A percentile compares a stretch with the other conserved stretches of the same genome.
Conservation (phyloP, 2,113 vertebrate species). For the Cygnus buccinator region DNA sequence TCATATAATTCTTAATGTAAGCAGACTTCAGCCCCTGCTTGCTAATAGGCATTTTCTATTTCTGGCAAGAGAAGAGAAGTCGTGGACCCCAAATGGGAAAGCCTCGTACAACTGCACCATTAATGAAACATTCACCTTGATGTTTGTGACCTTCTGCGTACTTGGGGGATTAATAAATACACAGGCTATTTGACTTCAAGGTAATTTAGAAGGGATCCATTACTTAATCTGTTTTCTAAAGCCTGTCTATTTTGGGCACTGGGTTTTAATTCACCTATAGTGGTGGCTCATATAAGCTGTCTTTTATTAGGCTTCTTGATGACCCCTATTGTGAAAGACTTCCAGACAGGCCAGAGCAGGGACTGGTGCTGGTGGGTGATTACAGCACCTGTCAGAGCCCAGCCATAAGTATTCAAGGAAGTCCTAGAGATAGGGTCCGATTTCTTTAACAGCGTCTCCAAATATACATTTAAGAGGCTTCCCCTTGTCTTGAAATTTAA, state of each 20-base stretch:
- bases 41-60: not conserved
- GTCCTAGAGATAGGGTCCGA: not conserved
- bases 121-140: conserved; percentile 17
- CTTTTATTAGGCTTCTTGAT: not conserved
- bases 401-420: conserved; percentile 47
- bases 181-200: not conserved
- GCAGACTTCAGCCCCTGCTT: not conserved
- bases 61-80: not conserved
- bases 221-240: conserved; percentile 45
- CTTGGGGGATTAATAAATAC: conserved; percentile 10
- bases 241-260: not conserved
- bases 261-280: conserved; percentile 1
- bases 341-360: conserved; percentile 1
- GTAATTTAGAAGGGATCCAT: not conserved
- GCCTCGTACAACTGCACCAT: not conserved
- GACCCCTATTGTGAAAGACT: not conserved
- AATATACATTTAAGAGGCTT: conserved; percentile 25
- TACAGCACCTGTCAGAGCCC: conserved; percentile 40
- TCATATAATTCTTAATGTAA: not conserved
- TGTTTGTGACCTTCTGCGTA: not conserved
- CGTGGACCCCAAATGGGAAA: not conserved
- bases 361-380: conserved; percentile 13
- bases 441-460: conserved; percentile 35
- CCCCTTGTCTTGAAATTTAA: conserved; percentile 31
- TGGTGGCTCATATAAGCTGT: not conserved